These are phyloP conservation scores for Jordanella pulchra DNA, from an alignment of 2,797 vertebrate genomes.

Conservation along the genomic window DNA sequence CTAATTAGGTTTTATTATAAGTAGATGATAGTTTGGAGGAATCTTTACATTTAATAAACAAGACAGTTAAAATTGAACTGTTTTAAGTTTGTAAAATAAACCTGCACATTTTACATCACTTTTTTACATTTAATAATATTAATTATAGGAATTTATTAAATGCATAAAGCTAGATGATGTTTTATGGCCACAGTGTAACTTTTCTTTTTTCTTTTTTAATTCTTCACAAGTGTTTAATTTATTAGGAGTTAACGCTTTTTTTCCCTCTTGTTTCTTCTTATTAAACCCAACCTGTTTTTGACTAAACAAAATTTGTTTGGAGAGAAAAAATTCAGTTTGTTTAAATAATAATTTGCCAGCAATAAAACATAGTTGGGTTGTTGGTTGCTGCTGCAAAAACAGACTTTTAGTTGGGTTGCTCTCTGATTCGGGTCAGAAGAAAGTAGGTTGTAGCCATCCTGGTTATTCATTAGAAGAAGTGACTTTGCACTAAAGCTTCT, in stretches of 20 bases:
- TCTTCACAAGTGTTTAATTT: no score
- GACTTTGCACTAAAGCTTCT: not conserved
- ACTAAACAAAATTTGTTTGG: not conserved
- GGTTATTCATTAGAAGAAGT: not conserved
- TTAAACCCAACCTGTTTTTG: not conserved
- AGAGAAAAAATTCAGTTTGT: not conserved
- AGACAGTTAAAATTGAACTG: no score
- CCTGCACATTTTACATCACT: no score
- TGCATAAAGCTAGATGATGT: no score
- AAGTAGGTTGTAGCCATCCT: constrained; percentile 41
- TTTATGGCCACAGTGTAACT: no score
- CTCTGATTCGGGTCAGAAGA: constrained; percentile 10
- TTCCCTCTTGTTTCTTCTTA: not conserved
- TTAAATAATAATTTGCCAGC: not conserved
- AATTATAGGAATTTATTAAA: no score
- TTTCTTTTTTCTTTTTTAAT: no score
- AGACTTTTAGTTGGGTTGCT: not conserved
- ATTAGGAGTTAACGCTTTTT: no score
- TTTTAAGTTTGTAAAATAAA: no score
- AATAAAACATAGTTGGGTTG: not conserved
- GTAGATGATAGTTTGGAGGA: not conserved
- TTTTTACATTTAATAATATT: no score
- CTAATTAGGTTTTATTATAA: not conserved
- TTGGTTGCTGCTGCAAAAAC: not conserved
- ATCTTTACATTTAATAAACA: not conserved